These are phyloP conservation scores for Diplolepis rosae DNA, from an alignment of 2,888 invertebrate genomes.

Conservation along the genomic window DNA sequence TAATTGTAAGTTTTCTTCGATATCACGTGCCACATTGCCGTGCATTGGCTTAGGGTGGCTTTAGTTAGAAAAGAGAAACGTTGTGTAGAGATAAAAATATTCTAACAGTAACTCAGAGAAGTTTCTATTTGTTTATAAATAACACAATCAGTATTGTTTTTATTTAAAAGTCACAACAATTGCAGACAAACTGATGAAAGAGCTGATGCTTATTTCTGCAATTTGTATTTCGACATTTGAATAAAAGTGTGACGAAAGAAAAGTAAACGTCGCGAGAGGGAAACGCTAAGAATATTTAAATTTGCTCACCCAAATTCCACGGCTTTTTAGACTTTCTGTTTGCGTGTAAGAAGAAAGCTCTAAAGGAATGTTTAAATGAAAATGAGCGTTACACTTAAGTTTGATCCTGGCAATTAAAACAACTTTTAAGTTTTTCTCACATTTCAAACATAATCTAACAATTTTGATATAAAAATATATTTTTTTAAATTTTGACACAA, in stretches of 20 bases:
- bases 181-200: conserved; percentile 3
- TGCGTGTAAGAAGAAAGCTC: neutral
- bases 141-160: neutral
- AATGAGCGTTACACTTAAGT: neutral
- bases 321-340: conserved; percentile 34
- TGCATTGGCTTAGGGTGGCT: conserved; percentile 68
- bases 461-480: neutral
- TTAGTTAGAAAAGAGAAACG: neutral
- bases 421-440: neutral
- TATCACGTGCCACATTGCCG: conserved; percentile 72
- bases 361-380: neutral
- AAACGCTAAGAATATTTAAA: conserved; percentile 32
- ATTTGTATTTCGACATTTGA: neutral
- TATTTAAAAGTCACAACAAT: neutral
- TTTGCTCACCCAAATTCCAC: conserved; percentile 51
- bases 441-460: neutral
- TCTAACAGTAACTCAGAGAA: conserved; percentile 17
- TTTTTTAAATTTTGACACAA: neutral
- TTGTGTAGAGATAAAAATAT: neutral
- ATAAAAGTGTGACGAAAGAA: neutral
- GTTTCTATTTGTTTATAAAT: conserved; percentile 21
- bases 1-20: conserved; percentile 57
- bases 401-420: conserved; percentile 12
- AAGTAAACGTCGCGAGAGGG: neutral
- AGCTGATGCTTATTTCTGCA: conserved; percentile 10